Conservation (phyloP, 2,797 vertebrate species). For the Arnoldichthys spilopterus region DNA sequence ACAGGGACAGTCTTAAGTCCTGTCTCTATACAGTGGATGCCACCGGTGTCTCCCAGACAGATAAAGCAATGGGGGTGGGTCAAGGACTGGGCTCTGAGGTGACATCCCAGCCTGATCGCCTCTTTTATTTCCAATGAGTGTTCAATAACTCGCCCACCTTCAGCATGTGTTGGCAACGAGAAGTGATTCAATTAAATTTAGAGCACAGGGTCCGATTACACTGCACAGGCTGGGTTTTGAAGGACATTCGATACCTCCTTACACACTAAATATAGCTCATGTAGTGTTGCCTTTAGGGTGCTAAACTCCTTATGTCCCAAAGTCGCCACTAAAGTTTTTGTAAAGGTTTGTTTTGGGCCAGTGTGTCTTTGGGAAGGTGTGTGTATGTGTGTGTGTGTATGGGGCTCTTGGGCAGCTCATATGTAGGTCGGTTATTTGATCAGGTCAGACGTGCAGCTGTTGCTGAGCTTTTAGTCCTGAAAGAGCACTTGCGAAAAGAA, state of each 20-base stretch:
- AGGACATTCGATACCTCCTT: constrained; percentile 1
- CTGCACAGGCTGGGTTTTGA: constrained; percentile 48
- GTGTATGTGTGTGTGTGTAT: background rate
- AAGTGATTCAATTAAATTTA: constrained; percentile 72
- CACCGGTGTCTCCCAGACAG: constrained; percentile 40
- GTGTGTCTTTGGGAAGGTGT: background rate
- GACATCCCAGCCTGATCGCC: too few species aligned
- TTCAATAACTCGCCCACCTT: background rate
- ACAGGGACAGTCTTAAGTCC: background rate
- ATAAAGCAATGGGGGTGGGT: constrained; percentile 72
- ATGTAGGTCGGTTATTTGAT: constrained; percentile 78
- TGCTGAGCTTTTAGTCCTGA: constrained; percentile 57
- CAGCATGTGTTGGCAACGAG: constrained; percentile 61
- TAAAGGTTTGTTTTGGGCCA: constrained; percentile 34
- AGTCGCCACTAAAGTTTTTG: background rate
- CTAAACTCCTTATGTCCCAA: background rate
- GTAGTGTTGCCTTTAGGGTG: background rate
- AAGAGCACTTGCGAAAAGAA: constrained; percentile 30
- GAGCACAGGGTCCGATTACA: constrained; percentile 68
- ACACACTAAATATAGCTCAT: constrained; percentile 39
- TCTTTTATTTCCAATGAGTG: background rate
- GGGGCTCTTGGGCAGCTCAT: constrained; percentile 22
- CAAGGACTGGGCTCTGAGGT: constrained; percentile 13
- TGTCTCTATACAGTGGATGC: background rate
- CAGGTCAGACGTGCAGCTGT: constrained; percentile 74